phyloP scores from a whole-genome alignment of 2,113 vertebrate species.

The Myotis brandtii region DNA sequence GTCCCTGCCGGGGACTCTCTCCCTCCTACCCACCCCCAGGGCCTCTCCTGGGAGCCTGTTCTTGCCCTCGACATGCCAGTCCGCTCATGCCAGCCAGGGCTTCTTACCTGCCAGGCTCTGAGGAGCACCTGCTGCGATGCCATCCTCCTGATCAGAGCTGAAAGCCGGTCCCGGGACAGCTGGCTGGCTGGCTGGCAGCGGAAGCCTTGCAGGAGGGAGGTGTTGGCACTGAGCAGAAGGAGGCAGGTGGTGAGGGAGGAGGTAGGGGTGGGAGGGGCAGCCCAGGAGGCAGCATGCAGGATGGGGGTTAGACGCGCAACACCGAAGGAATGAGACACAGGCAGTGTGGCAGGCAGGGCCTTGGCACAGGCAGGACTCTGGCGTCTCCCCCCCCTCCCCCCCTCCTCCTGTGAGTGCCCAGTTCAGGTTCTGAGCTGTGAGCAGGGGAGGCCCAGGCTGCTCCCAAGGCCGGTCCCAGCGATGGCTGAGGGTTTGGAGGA shows the following conservation, averaged over 20 bases:
- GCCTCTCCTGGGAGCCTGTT: neutral
- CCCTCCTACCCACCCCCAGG: too few relatives aligned
- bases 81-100: fast-evolving
- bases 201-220: slow-evolving; percentile 66
- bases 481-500: neutral
- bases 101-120: slow-evolving; percentile 81
- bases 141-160: slow-evolving; percentile 58
- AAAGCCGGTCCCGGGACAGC: slow-evolving; percentile 62
- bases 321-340: neutral
- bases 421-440: neutral
- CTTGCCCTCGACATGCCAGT: fast-evolving
- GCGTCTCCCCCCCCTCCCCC: fast-evolving
- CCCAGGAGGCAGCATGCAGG: neutral
- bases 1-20: neutral
- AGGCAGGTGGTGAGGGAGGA: fast-evolving
- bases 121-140: neutral
- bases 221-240: slow-evolving; percentile 1
- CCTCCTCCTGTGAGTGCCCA: neutral
- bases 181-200: slow-evolving; percentile 72
- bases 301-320: neutral
- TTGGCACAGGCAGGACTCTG: fast-evolving
- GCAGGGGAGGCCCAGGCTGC: too few relatives aligned
- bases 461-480: fast-evolving
- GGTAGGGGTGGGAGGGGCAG: neutral
- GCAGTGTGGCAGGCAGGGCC: neutral